A percentile compares a stretch with the other conserved stretches of the same genome.
Conservation (phyloP, 37 sponge, comb jelly and placozoan genomes). For the Chondrosia reniformis region DNA sequence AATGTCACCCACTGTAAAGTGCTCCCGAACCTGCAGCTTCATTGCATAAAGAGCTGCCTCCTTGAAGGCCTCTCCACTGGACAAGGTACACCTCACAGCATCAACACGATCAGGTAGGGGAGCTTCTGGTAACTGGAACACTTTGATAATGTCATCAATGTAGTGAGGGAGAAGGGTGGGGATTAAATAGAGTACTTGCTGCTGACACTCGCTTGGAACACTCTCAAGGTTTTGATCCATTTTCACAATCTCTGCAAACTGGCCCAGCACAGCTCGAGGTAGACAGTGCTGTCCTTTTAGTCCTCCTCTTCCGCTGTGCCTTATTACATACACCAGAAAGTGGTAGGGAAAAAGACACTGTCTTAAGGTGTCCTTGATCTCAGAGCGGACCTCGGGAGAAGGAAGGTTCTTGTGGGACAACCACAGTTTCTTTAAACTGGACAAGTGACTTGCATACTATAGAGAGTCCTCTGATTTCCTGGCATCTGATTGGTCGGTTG, state of each 20-base stretch:
- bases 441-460: not conserved
- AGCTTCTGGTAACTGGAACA: not conserved
- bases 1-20: conserved; percentile 8
- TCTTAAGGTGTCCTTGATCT: not conserved
- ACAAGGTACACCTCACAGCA: not conserved
- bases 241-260: conserved; percentile 44
- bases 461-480: not conserved
- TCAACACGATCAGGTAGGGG: not conserved
- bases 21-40: not conserved
- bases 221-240: not conserved
- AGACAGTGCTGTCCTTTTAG: conserved; percentile 8
- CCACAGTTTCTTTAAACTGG: not conserved
- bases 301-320: not conserved
- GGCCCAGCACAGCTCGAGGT: conserved; percentile 15
- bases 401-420: not conserved
- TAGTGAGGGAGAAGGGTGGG: not conserved
- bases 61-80: not conserved
- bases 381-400: not conserved
- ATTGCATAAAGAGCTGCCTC: conserved; percentile 14
- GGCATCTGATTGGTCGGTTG: no score
- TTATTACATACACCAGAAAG: not conserved
- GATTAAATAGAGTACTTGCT: not conserved
- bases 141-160: not conserved
- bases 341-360: not conserved
- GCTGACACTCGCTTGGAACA: not conserved